Percentiles rank a stretch among this genome's conserved stretches.
Evolutionary conservation across 2,113 vertebrate genomes (phyloP).

Genomic region (Gymnogyps californianus): DNA sequence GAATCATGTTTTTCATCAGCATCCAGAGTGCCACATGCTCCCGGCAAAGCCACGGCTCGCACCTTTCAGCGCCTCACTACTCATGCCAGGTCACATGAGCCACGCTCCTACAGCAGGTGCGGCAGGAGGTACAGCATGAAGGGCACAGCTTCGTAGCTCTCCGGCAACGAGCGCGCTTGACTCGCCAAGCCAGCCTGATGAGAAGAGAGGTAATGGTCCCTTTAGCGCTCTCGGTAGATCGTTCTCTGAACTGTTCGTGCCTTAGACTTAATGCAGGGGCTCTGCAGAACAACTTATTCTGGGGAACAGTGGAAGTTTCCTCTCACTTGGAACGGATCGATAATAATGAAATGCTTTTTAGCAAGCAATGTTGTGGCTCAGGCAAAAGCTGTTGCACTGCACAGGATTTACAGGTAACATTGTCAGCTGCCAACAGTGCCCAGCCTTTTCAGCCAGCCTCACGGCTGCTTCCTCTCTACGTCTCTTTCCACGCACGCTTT

Average conservation of each 20-base stretch:
- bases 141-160: neutral
- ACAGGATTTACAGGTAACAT: neutral
- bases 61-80: neutral
- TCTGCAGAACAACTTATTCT: neutral
- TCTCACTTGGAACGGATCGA: neutral
- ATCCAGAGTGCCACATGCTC: neutral
- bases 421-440: neutral
- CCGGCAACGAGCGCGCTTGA: neutral
- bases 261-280: neutral
- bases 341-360: neutral
- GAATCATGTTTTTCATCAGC: neutral
- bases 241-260: fast-evolving
- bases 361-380: neutral
- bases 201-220: neutral
- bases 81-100: neutral
- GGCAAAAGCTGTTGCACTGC: neutral
- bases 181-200: neutral
- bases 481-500: neutral
- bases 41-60: neutral
- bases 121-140: neutral
- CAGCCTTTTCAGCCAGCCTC: neutral
- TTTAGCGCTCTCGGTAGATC: neutral
- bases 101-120: neutral
- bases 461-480: neutral
- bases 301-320: too few relatives aligned